Base-by-base conservation (phyloP, 2,888 invertebrate genomes). In the Chrysolina oricalcia region DNA sequence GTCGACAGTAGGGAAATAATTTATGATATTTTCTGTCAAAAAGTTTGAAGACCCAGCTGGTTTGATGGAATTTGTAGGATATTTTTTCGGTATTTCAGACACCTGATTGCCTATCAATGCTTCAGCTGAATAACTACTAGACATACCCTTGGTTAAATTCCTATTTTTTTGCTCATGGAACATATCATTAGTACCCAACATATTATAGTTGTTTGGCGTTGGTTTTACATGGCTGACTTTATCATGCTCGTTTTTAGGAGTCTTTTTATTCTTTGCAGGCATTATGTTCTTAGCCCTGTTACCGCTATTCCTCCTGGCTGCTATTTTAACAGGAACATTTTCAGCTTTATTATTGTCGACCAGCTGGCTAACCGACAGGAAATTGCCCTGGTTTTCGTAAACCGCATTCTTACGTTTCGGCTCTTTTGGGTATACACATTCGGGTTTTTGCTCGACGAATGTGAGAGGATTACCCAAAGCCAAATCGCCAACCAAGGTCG, bases 301-400 rank as follows among this genome's bases (percentile, higher is more conserved):
- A 1, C 86, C 86, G 71, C 87, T 87, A 75, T 82, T 85, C 74
- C 87, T 82, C 71, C 87, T 82, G 59, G 85, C 82, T 4, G 83
- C 70, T 0, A 84, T 79, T 74, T 85, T 84, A 11, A 81, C 83
- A 48, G 83, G 85, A 43, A 78, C 79, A 74, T 40, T 75, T 48
- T 84, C 85, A 59, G 64, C 80, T 80, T 90, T 91, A 79, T 89
- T 89, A 77, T 89, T 90, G 79, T 91, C 92, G 2, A 93, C 92
- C n/a, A 93, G 84, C 75, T 92, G 92, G 84, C 92, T 93, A 0
- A 93, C 92, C 0, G 92, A 92, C 10, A 93, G 85, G 75, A 93
- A 92, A 69, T 90, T 90, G 40, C 88, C 88, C 15, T 88, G 87
- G 43, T 88, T 89, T 21, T 86, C 87, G 50, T 81, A 81, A 40